phyloP scores from a whole-genome alignment of 2,888 invertebrate genomes.

The Cheilosia soror region DNA sequence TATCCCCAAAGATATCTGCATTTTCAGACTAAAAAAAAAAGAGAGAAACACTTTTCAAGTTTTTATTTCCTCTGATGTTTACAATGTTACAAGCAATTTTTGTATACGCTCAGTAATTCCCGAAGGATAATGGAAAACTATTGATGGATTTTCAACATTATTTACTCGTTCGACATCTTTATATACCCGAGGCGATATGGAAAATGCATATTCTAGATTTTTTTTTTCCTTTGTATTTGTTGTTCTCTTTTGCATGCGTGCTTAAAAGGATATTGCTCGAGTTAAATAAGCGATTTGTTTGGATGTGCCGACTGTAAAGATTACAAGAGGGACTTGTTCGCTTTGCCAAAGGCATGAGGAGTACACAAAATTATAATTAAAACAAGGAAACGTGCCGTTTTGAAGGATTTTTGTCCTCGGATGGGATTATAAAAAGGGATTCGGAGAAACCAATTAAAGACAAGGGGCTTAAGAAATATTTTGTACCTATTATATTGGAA shows the following conservation, averaged over 20 bases:
- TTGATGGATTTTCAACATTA: constrained; percentile 71
- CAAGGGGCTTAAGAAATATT: too few species aligned
- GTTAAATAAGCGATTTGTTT: constrained; percentile 29
- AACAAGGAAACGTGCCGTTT: background rate
- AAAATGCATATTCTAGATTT: constrained; percentile 35
- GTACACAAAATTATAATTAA: constrained; percentile 3
- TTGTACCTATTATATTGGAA: too few species aligned
- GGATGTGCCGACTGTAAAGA: background rate
- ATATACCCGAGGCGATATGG: constrained; percentile 26
- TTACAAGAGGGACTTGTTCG: background rate
- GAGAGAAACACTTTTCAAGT: background rate
- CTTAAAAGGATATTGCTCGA: constrained; percentile 5
- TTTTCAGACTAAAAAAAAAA: too few species aligned
- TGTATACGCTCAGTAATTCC: constrained; percentile 23
- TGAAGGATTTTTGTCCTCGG: too few species aligned
- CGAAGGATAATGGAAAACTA: constrained; percentile 59
- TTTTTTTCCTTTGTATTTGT: background rate
- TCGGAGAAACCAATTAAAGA: too few species aligned
- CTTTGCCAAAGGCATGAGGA: background rate
- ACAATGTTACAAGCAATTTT: constrained; percentile 13
- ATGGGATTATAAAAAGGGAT: too few species aligned
- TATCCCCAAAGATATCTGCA: too few species aligned
- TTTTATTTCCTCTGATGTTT: constrained; percentile 1
- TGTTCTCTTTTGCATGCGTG: constrained; percentile 15
- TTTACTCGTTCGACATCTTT: constrained; percentile 66